Evolutionary conservation across 2,797 vertebrate species (phyloP), one percentile per base, ranked within the genome.

Genomic region (Cottoperca gobio): DNA sequence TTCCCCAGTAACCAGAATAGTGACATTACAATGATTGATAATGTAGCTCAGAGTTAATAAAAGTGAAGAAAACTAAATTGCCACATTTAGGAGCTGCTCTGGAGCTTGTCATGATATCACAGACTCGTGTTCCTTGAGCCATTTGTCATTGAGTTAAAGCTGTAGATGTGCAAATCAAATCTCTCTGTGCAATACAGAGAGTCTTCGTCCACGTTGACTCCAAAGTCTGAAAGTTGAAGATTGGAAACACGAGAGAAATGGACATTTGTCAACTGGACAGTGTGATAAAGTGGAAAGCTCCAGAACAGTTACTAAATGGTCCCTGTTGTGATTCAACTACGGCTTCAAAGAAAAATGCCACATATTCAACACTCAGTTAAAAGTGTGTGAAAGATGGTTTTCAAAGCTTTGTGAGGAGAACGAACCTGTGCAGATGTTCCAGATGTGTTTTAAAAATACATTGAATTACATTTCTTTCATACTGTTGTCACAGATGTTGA

Each of bases 401-500:
- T 75, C 3, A 59, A n/a, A n/a, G 49, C 57, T 73, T 63, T 64
- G 19, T 65, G 11, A 67, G 7, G 37, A 66, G 21, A 73, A 35
- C 64, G 9, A 78, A 61, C 21, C 16, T 57, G 17, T 68, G 39
- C 39, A 67, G 33, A 55, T n/a, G n/a, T n/a, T n/a, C 28, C 67
- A 70, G 43, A 73, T 79, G 35, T n/a, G n/a, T n/a, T n/a, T n/a
- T n/a, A n/a, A n/a, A n/a, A n/a, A n/a, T n/a, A n/a, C n/a, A n/a
- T n/a, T n/a, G n/a, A n/a, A n/a, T n/a, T n/a, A n/a, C n/a, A n/a
- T 59, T 28, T 59, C 1, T 73, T 61, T 46, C 61, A 11, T 6
- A 8, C 69, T 70, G 79, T 75, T 76, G 57, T 77, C 48, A 16
- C 90, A 99, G 98, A 99, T 1, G 86, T 98, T 21, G 95, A 99